Base-by-base conservation (phyloP, 2,888 invertebrate species). In the Eretmocerus hayati region DNA sequence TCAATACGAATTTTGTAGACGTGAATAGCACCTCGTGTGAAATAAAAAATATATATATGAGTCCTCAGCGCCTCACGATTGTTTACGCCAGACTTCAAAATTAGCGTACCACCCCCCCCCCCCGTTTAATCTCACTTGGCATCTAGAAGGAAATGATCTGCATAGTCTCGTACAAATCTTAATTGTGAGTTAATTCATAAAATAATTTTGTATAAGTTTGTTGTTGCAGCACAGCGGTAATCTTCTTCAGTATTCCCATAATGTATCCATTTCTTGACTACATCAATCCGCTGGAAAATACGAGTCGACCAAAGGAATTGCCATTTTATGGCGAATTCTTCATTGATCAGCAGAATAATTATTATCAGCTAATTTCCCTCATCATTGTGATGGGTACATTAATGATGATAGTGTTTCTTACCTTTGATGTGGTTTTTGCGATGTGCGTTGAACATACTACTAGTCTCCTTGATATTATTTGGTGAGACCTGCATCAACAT, bases 321-420 rank as follows among this genome's bases (percentile, higher is more conserved):
- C 47, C 43, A 11, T 38, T 16, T 20, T 47, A 43, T 11, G 43
- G 21, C 13, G 23, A 51, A 40, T 51, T 39, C 9, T 43, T 21
- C 21, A 41, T 51, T 16, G 51, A 51, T 32, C 21, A 47, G 19
- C 4, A 20, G 8, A 41, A 47, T 33, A 47, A 51, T 15, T 51
- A 32, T 21, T 0, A 3, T 33, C 41, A 21, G 19, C n/a, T 51
- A 15, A 22, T 51, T 8, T 21, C 22, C 5, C 26, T 35, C 32
- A 32, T 13, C 9, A 3, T 8, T 1, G n/a, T 42, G 13, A 9
- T 20, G 1, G 37, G 21, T 8, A 8, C 18, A 5, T 1, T 42
- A 5, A 20, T 33, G 4, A 31, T 35, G 23, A 26, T 13, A 23
- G 32, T 47, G 4, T 47, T 40, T 21, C 16, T 47, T 32, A 41